Base-by-base conservation (phyloP, 2,888 invertebrate species). In the Synergus gifuensis region DNA sequence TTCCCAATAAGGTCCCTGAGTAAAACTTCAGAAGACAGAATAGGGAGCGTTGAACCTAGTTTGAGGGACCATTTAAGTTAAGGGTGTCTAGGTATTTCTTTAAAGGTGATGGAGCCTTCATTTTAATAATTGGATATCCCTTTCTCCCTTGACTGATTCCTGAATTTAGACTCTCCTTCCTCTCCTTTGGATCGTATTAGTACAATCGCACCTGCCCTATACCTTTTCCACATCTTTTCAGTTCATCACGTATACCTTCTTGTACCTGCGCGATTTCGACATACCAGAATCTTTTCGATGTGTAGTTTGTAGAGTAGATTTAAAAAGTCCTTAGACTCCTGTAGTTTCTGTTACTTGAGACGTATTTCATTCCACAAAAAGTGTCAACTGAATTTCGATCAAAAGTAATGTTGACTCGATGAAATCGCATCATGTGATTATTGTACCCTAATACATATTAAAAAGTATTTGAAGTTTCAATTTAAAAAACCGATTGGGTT, bases 101-200 rank as follows among this genome's bases (percentile, higher is more conserved):
- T 85, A 85, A 88, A 90, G 90, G 90, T 88, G 91, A 91, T 85
- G 87, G 88, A 90, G 91, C 90, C 90, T 91, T 91, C 90, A 91
- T 91, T 91, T 91, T 89, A 90, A 91, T 91, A 91, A 91, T 91
- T 91, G 90, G 90, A 89, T 89, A 86, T 88, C 87, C 86, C 85
- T 85, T 83, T 83, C 79, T 80, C 64, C 84, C 42, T 82, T 83
- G 78, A 79, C 80, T 80, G 80, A 80, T 81, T 80, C 76, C 77
- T 78, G 60, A 69, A 69, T 69, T 69, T 46, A 14, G 18, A 46
- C 78, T 78, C 81, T 82, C 81, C 80, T 83, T 84, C 28, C 60
- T 80, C 80, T 83, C 81, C 82, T 46, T 46, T 49, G 67, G 22
- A 67, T 46, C 83, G 84, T 84, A 82, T 85, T 85, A 85, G 83